Base-by-base conservation (phyloP, 37 sponge, comb jelly and placozoan species). In the Agelas oroides region DNA sequence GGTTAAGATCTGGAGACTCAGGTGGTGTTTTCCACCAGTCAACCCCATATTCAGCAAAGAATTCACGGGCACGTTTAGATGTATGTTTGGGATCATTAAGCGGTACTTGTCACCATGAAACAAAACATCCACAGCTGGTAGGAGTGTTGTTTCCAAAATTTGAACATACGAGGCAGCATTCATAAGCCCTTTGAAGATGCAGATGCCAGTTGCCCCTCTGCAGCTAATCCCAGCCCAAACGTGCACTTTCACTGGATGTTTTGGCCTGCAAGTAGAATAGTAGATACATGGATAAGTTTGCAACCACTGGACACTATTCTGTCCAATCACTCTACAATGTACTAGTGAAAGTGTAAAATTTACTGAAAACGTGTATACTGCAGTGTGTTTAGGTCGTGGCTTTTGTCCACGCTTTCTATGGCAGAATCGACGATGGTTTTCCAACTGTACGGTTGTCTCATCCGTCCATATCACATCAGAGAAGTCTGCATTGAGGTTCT, bases 401-500 rank as follows among this genome's bases (percentile, higher is more conserved):
- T 65, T 65, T 60, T 68, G 52, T 66, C 70, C 70, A 52, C 35
- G 21, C 25, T 80, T 80, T 32, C 81, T 65, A 55, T 53, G 46
- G 56, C 81, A 62, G 41, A 53, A 67, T 28, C 70, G 68, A 25
- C 81, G 81, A 56, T 80, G 81, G 24, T 39, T 80, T 40, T 80
- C 81, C 65, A 80, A 39, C 46, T 66, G 70, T 19, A 80, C 69
- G 21, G 82, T 71, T 33, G 72, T 71, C 72, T 82, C 82, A 56
- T 82, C 82, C 5, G 61, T 82, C 73, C 82, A 82, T 23, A 82
- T 82, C 20, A 82, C 82, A 71, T 82, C 55, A 31, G 54, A 19
- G 30, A 70, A 82, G 34, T 58, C 52, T 14, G 70, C 55, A 36
- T 71, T 11, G 40, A 35, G 71, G 34, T 82, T 34, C 14, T 30